A percentile compares a stretch with the other conserved stretches of the same genome.
Evolutionary conservation across 2,888 invertebrate species (phyloP).

Genomic region (Campoletis raptor): DNA sequence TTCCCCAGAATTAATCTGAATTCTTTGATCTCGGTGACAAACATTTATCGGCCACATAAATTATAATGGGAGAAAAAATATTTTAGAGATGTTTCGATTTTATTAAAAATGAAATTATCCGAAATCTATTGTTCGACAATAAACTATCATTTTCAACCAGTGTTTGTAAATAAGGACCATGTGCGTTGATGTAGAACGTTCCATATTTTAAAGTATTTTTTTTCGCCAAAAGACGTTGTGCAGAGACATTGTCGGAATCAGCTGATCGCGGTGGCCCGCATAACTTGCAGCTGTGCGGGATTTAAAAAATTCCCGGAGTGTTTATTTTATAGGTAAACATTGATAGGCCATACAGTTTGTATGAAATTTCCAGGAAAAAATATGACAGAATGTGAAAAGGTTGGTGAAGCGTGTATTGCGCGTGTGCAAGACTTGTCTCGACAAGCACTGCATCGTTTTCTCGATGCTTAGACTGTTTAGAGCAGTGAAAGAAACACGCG

Average conservation of each 20-base stretch:
- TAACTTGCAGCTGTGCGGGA: neutral
- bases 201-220: neutral
- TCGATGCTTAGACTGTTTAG: neutral
- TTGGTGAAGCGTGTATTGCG: conserved; percentile 35
- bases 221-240: neutral
- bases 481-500: conserved; percentile 28
- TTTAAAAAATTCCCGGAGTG: neutral
- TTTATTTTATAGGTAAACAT: neutral
- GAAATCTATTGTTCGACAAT: neutral
- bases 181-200: neutral
- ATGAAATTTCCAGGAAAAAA: neutral
- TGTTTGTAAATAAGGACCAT: neutral
- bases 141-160: neutral
- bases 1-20: neutral
- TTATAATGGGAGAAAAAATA: neutral
- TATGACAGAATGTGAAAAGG: neutral
- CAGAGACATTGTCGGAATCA: neutral
- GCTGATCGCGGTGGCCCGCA: neutral
- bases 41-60: neutral
- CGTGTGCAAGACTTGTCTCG: conserved; percentile 36
- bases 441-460: neutral
- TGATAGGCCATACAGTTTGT: neutral
- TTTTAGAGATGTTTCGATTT: neutral
- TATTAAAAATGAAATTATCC: neutral
- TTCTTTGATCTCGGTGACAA: neutral